A percentile compares a stretch with the other conserved stretches of the same genome.
Evolutionary conservation across 2,797 vertebrate genomes (phyloP).

Genomic region (Syngnathus acus): DNA sequence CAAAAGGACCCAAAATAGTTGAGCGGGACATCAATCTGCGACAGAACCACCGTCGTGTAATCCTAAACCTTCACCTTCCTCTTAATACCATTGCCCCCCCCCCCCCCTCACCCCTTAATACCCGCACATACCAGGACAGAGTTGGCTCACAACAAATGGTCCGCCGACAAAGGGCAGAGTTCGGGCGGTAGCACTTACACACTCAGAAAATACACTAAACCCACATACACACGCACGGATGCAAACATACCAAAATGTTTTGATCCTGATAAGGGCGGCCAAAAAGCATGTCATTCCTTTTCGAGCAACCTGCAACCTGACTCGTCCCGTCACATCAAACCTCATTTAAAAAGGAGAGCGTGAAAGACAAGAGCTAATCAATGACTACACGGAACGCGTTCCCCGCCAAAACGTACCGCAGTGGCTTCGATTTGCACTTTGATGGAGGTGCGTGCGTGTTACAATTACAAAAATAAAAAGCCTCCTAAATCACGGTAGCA

Average conservation of each 20-base stretch:
- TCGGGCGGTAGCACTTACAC: conserved; percentile 47
- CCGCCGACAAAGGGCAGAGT: conserved; percentile 74
- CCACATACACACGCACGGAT: conserved; percentile 6
- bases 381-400: conserved; percentile 58
- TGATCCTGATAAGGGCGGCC: conserved; percentile 44
- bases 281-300: conserved; percentile 47
- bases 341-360: conserved; percentile 41
- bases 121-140: conserved; percentile 69
- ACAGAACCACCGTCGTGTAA: conserved; percentile 62
- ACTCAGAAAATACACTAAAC: not conserved
- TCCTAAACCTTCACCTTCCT: conserved; percentile 72
- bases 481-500: conserved; percentile 67
- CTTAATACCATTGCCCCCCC: conserved; percentile 61
- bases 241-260: conserved; percentile 11
- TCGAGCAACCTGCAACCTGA: conserved; percentile 11
- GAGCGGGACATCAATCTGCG: conserved; percentile 73
- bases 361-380: conserved; percentile 59
- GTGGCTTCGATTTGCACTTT: conserved; percentile 45
- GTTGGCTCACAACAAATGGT: conserved; percentile 75
- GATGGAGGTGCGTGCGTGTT: conserved; percentile 40
- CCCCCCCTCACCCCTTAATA: conserved; percentile 39
- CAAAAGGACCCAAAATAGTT: conserved; percentile 76
- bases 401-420: conserved; percentile 21
- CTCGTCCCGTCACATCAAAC: not conserved
- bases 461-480: conserved; percentile 69